Evolutionary conservation across 2,888 invertebrate genomes (phyloP).

Genomic region (Acrobasis repandana): DNA sequence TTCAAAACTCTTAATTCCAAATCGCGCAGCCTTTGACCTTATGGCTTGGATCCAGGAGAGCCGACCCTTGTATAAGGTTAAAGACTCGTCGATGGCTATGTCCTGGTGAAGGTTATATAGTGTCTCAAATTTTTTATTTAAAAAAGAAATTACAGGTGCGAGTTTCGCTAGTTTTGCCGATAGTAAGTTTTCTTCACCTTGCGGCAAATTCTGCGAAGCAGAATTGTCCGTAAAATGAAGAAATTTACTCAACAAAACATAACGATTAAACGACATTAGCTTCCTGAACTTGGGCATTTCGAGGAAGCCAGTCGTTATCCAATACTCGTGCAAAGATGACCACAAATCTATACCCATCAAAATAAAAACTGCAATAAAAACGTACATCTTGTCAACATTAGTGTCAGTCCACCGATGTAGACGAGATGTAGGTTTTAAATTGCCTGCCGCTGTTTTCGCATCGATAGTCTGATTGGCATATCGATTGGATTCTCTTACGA

Average conservation of each 20-base stretch:
- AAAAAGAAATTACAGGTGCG: too few species aligned
- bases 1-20: too few species aligned
- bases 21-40: too few species aligned
- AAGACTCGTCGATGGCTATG: too few species aligned
- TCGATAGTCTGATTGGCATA: too few species aligned
- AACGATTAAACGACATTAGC: conserved; percentile 31
- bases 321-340: conserved; percentile 21
- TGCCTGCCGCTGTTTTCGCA: background rate
- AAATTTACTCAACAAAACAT: conserved; percentile 31
- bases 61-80: too few species aligned
- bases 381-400: conserved; percentile 18
- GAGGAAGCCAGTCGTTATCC: conserved; percentile 35
- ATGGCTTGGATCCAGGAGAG: too few species aligned
- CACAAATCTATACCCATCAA: conserved; percentile 33
- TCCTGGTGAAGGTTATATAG: too few species aligned
- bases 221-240: conserved; percentile 32
- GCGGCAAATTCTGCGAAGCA: conserved; percentile 15
- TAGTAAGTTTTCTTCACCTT: background rate
- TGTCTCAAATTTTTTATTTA: too few species aligned
- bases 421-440: background rate
- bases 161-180: too few species aligned
- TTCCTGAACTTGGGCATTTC: conserved; percentile 28
- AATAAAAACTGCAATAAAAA: conserved; percentile 32
- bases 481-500: background rate
- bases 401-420: too few species aligned